Percentiles rank a stretch among this genome's conserved stretches.
These are phyloP conservation scores for Herminia tarsipennalis DNA, from an alignment of 2,888 invertebrate genomes.

Conservation along the genomic window DNA sequence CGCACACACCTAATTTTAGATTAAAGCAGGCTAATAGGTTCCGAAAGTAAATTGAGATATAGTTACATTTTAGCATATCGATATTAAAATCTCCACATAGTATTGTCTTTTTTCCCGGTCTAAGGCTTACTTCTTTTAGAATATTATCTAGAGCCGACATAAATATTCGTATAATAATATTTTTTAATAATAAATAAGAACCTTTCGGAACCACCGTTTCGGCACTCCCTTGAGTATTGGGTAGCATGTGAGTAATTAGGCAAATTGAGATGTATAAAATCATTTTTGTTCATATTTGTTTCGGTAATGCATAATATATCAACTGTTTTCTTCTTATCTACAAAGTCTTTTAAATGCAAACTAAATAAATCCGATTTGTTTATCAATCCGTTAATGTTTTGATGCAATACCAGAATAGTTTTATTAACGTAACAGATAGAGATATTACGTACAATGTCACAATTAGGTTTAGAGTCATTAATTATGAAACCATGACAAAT, in stretches of 20 bases:
- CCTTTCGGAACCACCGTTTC: not conserved
- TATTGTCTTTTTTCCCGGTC: not conserved
- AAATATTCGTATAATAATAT: not conserved
- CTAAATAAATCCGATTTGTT: not conserved
- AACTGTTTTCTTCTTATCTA: not conserved
- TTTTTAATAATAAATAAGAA: not conserved
- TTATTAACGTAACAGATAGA: no score
- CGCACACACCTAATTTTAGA: not conserved
- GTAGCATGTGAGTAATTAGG: not conserved
- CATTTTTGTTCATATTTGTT: not conserved
- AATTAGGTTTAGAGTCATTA: no score
- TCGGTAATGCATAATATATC: not conserved
- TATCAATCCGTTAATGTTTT: not conserved
- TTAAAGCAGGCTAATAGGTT: not conserved
- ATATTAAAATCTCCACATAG: no score
- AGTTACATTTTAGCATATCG: no score
- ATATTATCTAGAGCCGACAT: no score
- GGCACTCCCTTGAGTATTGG: not conserved
- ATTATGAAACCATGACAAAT: no score
- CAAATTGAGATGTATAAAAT: not conserved
- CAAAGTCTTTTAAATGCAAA: not conserved
- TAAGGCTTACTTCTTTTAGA: no score
- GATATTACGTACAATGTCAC: no score
- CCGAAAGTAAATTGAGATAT: not conserved
- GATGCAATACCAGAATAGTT: no score